Evolutionary conservation across 2,797 vertebrate genomes (phyloP), one percentile per base, ranked within the genome.

Genomic region (Chaetodon trifasciatus): DNA sequence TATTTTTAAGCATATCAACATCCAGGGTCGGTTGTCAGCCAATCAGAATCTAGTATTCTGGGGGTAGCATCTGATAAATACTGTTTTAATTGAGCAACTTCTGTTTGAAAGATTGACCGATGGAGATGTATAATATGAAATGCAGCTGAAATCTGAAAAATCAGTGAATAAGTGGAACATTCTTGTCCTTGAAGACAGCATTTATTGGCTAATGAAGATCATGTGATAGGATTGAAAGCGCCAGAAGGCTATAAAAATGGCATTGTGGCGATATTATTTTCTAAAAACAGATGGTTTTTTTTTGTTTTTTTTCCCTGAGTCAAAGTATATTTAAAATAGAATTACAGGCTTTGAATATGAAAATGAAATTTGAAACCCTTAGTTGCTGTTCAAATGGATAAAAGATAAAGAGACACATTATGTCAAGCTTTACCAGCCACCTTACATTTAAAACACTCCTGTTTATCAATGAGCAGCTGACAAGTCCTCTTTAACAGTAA

Each of bases 401-500:
- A 1, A 53, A n/a, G 60, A n/a, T 24, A 55, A 44, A 67, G 2
- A 40, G 2, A 8, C 5, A 32, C 21, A 46, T 42, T 55, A 39
- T 58, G 35, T 40, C 7, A 71, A 50, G 66, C 39, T 21, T n/a
- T 9, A 49, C 44, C 63, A 8, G 53, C 35, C 24, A 19, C 50
- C 50, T 68, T 63, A 24, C 70, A 73, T 65, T 40, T 57, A 24
- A 67, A 67, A 53, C 37, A 52, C 42, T 46, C 3, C 15, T 57
- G 58, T 52, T 71, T 10, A 63, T 68, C 60, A 58, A 39, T 23
- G 60, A 79, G 49, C 71, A 58, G 76, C 79, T 75, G 68, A 71
- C 56, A 64, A 12, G 11, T 83, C 49, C 32, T 53, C 67, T 68
- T 79, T 85, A 85, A 75, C 78, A 46, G 79, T 74, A 63, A 57